A percentile compares a stretch with the other conserved stretches of the same genome.
These are phyloP conservation scores for Rallus limicola DNA, from an alignment of 2,113 vertebrate species.

Conservation along the genomic window DNA sequence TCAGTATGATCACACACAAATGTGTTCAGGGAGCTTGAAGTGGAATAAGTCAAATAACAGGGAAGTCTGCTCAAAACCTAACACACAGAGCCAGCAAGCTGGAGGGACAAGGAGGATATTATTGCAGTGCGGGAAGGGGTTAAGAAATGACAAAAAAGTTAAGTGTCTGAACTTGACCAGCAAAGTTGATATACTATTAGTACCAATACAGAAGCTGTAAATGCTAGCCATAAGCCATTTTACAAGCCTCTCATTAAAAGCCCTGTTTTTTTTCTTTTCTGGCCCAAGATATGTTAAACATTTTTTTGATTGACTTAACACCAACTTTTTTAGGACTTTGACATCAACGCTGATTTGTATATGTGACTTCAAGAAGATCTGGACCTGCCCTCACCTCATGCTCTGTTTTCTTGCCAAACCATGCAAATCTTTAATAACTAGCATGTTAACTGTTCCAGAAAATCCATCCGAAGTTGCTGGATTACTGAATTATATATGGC, in stretches of 20 bases:
- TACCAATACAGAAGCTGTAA: neutral
- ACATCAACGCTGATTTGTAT: neutral
- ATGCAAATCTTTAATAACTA: slow-evolving; percentile 35
- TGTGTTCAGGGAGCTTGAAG: neutral
- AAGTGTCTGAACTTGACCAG: neutral
- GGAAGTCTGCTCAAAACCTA: neutral
- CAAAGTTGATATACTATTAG: neutral
- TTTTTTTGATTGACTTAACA: neutral
- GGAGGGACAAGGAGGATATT: neutral
- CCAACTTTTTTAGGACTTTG: slow-evolving; percentile 29
- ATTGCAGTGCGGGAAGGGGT: neutral
- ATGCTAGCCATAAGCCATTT: neutral
- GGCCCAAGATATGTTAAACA: neutral
- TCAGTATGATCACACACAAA: neutral
- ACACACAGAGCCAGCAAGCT: neutral
- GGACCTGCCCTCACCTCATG: neutral
- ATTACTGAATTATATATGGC: slow-evolving; percentile 3
- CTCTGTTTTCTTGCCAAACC: slow-evolving; percentile 33
- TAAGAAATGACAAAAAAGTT: neutral
- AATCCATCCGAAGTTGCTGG: slow-evolving; percentile 27
- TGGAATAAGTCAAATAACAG: neutral
- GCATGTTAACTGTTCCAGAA: slow-evolving; percentile 52
- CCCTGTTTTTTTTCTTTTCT: neutral
- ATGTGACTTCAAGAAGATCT: neutral
- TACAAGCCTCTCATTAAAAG: neutral